Evolutionary conservation across 2,113 vertebrate species (phyloP).

Genomic region (Halcyon senegalensis): DNA sequence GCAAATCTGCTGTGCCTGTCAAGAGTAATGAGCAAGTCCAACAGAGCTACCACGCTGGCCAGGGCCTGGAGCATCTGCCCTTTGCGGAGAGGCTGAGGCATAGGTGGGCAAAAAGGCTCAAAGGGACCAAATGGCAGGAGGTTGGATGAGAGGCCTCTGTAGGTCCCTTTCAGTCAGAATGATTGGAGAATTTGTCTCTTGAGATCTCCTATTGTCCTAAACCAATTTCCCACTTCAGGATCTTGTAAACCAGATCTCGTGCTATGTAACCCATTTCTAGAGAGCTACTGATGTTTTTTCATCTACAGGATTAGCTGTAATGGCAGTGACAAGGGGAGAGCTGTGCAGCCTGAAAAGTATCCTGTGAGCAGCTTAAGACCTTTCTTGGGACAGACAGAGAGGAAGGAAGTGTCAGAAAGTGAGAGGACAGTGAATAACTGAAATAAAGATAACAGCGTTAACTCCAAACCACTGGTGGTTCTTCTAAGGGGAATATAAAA

Average conservation of each 20-base stretch:
- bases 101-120: accelerated
- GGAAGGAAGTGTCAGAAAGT: background rate
- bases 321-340: background rate
- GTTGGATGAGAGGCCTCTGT: background rate
- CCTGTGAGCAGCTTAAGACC: background rate
- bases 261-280: background rate
- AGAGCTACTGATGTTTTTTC: background rate
- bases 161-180: background rate
- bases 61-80: background rate
- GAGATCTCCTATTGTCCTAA: background rate
- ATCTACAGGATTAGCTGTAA: background rate
- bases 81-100: background rate
- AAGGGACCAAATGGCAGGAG: accelerated
- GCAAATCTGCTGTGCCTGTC: accelerated
- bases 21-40: background rate
- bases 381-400: background rate
- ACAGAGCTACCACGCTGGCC: background rate
- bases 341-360: background rate
- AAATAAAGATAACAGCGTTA: background rate
- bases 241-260: background rate
- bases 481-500: background rate
- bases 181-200: background rate
- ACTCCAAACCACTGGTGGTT: accelerated
- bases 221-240: background rate
- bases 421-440: background rate